Conservation (phyloP, 2,888 invertebrate species). For the Troides oblongomaculatus region DNA sequence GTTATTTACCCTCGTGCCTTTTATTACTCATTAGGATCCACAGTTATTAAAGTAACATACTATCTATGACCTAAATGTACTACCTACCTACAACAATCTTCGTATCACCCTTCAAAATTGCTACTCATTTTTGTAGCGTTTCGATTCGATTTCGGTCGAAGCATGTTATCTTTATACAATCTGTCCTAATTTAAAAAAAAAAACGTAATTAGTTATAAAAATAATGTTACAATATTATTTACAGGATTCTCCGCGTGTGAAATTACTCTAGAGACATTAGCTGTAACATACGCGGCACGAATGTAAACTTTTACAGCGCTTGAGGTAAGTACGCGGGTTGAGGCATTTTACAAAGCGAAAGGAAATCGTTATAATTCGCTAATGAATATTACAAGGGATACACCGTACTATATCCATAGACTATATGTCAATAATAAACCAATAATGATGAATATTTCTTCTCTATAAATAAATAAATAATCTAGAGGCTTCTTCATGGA, state of each 20-base stretch:
- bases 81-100: background rate
- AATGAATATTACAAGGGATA: background rate
- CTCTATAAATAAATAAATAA: too few relatives aligned
- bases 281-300: conserved; percentile 12
- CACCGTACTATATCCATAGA: too few relatives aligned
- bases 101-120: background rate
- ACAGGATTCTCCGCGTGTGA: conserved; percentile 2
- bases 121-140: background rate
- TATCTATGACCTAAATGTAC: background rate
- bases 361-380: background rate
- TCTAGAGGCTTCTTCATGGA: too few relatives aligned
- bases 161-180: too few relatives aligned
- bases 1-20: conserved; percentile 16
- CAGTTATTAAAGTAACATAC: background rate
- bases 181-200: too few relatives aligned
- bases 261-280: conserved; percentile 17
- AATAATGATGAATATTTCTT: too few relatives aligned
- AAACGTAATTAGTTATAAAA: too few relatives aligned
- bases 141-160: too few relatives aligned
- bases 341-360: conserved; percentile 8
- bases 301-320: conserved; percentile 18
- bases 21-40: conserved; percentile 15
- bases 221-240: background rate
- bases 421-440: too few relatives aligned
- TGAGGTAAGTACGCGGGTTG: conserved; percentile 9